Conservation (phyloP, 1,140 invertebrate species). For the Drosophila lini region DNA sequence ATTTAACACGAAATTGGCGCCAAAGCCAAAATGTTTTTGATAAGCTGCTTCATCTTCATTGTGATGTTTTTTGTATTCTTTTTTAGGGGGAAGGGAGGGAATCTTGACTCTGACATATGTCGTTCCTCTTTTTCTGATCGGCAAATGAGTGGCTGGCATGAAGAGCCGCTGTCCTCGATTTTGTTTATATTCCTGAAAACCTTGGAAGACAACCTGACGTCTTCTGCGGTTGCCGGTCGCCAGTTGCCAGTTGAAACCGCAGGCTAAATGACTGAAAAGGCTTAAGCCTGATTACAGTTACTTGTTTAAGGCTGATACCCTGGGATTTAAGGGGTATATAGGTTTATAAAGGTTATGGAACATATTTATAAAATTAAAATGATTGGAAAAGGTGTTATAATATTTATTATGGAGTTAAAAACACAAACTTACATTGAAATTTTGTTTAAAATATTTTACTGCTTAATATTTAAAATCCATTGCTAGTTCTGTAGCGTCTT, state of each 20-base stretch:
- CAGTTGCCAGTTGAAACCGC: conserved; percentile 44
- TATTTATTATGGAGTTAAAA: no score
- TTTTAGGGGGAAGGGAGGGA: neutral
- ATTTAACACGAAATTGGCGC: conserved; percentile 67
- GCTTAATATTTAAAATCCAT: no score
- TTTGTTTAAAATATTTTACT: no score
- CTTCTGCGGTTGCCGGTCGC: conserved; percentile 38
- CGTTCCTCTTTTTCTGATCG: conserved; percentile 26
- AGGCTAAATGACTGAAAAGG: conserved; percentile 47
- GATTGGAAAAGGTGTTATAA: no score
- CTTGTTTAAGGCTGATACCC: conserved; percentile 19
- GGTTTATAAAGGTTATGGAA: no score
- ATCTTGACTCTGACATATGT: conserved; percentile 63
- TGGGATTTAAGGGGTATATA: neutral
- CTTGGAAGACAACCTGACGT: conserved; percentile 52
- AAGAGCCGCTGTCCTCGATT: conserved; percentile 46
- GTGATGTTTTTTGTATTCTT: neutral
- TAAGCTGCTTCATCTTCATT: conserved; percentile 52
- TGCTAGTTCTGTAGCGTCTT: no score
- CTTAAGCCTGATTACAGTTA: conserved; percentile 67
- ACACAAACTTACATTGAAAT: no score
- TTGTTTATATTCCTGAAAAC: conserved; percentile 21
- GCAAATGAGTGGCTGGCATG: conserved; percentile 53
- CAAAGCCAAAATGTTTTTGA: conserved; percentile 76
- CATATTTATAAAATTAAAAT: neutral